Evolutionary conservation across 2,113 vertebrate species (phyloP).

Genomic region (Calidris pygmaea): DNA sequence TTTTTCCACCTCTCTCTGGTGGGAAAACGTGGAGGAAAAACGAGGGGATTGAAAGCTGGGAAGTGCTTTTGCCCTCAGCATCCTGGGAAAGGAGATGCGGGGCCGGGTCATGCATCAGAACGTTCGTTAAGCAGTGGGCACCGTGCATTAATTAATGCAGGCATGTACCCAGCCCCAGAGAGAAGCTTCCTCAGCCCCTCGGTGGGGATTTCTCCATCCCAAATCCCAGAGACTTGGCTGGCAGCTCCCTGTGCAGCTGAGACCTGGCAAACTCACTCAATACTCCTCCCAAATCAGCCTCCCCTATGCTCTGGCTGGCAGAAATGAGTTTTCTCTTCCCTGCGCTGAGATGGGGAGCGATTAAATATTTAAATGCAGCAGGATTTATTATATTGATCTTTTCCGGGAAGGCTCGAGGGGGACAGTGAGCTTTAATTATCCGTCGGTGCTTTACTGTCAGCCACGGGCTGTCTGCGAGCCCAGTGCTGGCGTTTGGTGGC

Average conservation of each 20-base stretch:
- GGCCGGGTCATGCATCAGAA: too few species aligned
- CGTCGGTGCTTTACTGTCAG: background rate
- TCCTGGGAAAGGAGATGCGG: background rate
- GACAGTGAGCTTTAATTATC: constrained; percentile 67
- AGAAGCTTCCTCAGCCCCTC: background rate
- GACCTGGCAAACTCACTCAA: background rate
- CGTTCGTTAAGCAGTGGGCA: background rate
- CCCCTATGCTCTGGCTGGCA: background rate
- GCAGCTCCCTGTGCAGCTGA: background rate
- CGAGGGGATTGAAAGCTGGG: background rate
- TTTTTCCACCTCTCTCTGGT: background rate
- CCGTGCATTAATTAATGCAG: background rate
- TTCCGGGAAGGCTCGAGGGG: constrained; percentile 48
- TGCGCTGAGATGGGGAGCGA: background rate
- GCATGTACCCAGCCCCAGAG: background rate
- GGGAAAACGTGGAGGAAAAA: background rate
- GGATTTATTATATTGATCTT: constrained; percentile 67
- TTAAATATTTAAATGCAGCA: constrained; percentile 54
- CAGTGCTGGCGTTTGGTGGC: background rate
- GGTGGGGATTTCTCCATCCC: background rate
- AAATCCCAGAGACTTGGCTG: background rate
- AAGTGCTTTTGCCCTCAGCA: background rate
- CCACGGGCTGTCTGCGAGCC: background rate
- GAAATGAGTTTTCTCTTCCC: background rate
- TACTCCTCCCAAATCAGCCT: background rate